Percentiles rank a stretch among this genome's conserved stretches.
Conservation (phyloP, 2,113 vertebrate genomes). For the Hipposideros armiger region DNA sequence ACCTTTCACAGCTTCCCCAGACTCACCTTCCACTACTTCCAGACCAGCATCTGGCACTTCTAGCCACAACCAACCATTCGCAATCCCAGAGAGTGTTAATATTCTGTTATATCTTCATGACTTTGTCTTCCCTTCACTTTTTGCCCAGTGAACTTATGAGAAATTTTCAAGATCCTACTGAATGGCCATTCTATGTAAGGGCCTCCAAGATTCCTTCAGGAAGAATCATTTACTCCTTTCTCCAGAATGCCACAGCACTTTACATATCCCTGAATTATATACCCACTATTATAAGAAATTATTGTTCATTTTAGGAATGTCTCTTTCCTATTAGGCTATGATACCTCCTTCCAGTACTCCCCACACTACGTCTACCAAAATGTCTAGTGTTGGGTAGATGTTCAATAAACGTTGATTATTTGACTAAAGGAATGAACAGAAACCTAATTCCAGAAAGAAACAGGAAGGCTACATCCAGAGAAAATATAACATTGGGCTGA, state of each 20-base stretch:
- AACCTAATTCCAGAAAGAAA: constrained; percentile 57
- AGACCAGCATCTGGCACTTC: neutral
- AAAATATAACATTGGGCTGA: constrained; percentile 1
- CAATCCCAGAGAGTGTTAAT: neutral
- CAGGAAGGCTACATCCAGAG: neutral
- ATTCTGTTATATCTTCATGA: neutral
- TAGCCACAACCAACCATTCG: neutral
- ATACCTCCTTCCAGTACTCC: neutral
- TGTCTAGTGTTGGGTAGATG: neutral
- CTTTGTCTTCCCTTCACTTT: neutral
- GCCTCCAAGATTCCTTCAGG: neutral
- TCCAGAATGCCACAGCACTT: neutral
- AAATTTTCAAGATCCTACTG: neutral
- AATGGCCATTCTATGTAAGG: neutral
- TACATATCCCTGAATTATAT: neutral
- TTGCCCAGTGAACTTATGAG: neutral
- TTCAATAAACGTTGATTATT: neutral
- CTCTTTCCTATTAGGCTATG: neutral
- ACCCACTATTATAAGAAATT: neutral
- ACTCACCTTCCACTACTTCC: neutral
- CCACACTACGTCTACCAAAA: neutral
- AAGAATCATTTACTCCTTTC: neutral
- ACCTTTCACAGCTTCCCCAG: neutral
- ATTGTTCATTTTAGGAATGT: constrained; percentile 18
- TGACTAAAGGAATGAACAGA: neutral